phyloP scores from a whole-genome alignment of 2,888 invertebrate species.

The Petrolisthes manimaculis region DNA sequence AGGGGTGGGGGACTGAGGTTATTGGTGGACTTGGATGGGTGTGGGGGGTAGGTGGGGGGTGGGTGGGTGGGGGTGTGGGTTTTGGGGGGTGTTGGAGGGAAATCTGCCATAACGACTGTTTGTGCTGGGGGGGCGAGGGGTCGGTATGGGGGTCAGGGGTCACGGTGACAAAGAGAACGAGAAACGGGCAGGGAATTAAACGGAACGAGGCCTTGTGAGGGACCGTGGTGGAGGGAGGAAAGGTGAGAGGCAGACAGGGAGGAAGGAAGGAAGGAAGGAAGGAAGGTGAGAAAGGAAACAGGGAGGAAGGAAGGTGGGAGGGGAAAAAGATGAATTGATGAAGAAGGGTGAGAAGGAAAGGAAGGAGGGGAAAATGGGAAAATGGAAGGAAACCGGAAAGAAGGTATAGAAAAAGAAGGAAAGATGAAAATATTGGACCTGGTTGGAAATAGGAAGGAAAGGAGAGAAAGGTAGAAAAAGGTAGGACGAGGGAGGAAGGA shows the following conservation, averaged over 20 bases:
- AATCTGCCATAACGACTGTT: not conserved
- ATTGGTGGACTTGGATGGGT: not conserved
- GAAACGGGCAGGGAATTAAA: conserved; percentile 55
- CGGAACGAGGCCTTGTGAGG: conserved; percentile 27
- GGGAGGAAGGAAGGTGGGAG: no score
- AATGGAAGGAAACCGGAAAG: not conserved
- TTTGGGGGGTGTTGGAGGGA: not conserved
- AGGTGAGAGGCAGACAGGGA: not conserved
- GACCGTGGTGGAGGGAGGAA: not conserved
- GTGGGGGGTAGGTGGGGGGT: no score
- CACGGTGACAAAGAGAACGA: conserved; percentile 51
- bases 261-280: not conserved
- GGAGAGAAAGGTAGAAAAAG: no score
- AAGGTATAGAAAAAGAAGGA: not conserved
- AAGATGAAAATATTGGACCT: not conserved
- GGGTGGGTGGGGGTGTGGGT: no score
- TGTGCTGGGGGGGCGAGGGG: not conserved
- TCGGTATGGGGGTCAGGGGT: conserved; percentile 33
- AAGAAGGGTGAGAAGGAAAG: not conserved
- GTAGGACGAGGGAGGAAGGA: not conserved
- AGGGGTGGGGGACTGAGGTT: not conserved
- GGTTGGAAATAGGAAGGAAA: not conserved
- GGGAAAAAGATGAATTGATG: no score
- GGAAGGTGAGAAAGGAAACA: not conserved
- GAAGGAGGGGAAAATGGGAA: not conserved